Evolutionary conservation across 2,888 invertebrate species (phyloP), one percentile per base, ranked within the genome.

Genomic region (Schizaphis graminum): DNA sequence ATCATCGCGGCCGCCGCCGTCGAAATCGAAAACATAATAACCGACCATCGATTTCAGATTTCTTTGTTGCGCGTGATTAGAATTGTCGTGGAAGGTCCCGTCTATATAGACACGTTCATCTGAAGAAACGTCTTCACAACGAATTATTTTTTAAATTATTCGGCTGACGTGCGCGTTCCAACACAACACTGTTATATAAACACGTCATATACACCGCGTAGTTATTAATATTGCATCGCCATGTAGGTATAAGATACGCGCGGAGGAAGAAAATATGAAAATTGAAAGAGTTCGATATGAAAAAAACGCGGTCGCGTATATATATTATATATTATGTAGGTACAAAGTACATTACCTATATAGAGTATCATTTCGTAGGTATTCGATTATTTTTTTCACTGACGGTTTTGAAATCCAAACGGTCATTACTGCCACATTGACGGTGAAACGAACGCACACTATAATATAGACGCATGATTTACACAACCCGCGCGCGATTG

Each of bases 341-440:
- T 11, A 44, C 11, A 41, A 44, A 47, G 26, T 11, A 47, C 47
- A 86, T 86, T 86, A 47, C 35, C 77, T 77, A 44, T 44, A n/a
- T 28, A 26, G 3, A 41, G 47, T 44, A 86, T 77, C 35, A 35
- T 86, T 47, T 86, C 47, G 86, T 26, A 47, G 44, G 21, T 87
- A 47, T 87, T 47, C 77, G 77, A 87, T 87, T 87, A 87, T 47
- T n/a, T 47, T 47, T 87, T 87, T 28, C 87, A 77, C 35, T 8
- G 77, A 7, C 35, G 7, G 77, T 35, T 77, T 35, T 77, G 77
- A 86, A 86, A 47, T 28, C 86, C 49, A 87, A 47, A 53, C 49
- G 49, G 49, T 87, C 87, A 35, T 77, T 77, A 77, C 77, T 77
- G 77, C 67, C 16, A 53, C 49, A 5, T 7, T 21, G n/a, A 87